These are phyloP conservation scores for Agelas oroides DNA, from an alignment of 37 sponge, comb jelly and placozoan species.

Conservation along the genomic window DNA sequence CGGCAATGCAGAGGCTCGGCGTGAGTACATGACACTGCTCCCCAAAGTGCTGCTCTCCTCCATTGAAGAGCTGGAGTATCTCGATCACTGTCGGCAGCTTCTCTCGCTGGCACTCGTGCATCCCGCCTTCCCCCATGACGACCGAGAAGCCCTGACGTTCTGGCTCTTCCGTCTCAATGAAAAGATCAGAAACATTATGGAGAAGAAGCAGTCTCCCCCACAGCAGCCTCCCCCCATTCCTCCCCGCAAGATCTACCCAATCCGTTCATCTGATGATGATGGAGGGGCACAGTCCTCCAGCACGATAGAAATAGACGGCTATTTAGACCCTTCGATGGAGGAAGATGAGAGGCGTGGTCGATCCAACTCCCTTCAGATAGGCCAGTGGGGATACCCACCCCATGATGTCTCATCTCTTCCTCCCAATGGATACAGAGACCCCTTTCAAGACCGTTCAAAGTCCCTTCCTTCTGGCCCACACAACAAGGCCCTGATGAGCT, in stretches of 20 bases:
- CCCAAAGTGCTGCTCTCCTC: conserved; percentile 84
- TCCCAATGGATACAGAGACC: no score
- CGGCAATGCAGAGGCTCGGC: conserved; percentile 69
- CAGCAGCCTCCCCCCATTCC: not conserved
- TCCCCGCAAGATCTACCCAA: conserved; percentile 7
- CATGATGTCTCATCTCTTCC: no score
- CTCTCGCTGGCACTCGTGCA: conserved; percentile 90
- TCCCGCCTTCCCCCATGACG: conserved; percentile 90
- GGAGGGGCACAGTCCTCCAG: not conserved
- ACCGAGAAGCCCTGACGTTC: conserved; percentile 74
- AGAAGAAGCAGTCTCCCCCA: conserved; percentile 1
- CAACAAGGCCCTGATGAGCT: no score
- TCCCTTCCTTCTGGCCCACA: no score
- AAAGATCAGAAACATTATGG: conserved; percentile 51
- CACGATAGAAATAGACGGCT: not conserved
- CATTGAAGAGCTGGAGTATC: conserved; percentile 69
- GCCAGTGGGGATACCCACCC: no score
- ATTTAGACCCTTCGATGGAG: no score
- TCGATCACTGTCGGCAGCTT: conserved; percentile 88
- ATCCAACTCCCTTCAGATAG: no score
- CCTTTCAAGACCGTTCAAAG: no score
- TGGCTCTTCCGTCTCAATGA: conserved; percentile 82
- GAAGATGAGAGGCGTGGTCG: no score
- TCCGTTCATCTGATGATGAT: not conserved
- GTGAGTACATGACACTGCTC: conserved; percentile 88